phyloP scores from a whole-genome alignment of 2,113 vertebrate species.

The Pristiophorus japonicus region DNA sequence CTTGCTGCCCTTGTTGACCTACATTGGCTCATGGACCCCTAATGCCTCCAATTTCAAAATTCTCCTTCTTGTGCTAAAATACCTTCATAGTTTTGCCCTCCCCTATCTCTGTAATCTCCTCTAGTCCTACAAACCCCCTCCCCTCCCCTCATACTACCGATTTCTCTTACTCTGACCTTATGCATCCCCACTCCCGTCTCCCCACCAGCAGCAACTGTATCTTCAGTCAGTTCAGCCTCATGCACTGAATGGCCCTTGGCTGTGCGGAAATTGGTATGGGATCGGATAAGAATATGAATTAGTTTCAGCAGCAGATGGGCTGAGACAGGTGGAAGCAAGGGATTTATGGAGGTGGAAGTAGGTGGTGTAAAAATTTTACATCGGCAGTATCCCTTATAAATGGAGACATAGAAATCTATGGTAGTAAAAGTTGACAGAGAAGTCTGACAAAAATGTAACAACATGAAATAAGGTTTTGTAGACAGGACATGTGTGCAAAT shows the following conservation, averaged over 20 bases:
- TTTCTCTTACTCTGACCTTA: not conserved
- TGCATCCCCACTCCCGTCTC: not conserved
- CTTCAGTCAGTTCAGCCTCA: not conserved
- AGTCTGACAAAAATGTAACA: not conserved
- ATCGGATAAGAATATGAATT: not conserved
- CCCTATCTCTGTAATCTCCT: too few species aligned
- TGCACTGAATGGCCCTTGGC: not conserved
- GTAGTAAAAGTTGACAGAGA: not conserved
- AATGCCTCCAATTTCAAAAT: too few species aligned
- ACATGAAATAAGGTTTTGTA: not conserved
- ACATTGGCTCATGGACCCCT: too few species aligned
- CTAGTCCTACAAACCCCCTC: not conserved
- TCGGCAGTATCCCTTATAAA: not conserved
- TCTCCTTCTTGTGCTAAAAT: too few species aligned
- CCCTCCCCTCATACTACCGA: not conserved
- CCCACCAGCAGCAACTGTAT: not conserved
- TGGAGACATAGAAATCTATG: not conserved
- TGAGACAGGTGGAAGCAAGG: too few species aligned
- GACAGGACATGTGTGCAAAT: not conserved
- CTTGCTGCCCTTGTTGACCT: too few species aligned
- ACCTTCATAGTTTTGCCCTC: too few species aligned
- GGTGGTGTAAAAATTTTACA: not conserved
- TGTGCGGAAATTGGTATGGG: too few species aligned
- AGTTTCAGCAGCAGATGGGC: not conserved
- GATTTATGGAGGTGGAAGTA: too few species aligned